Base-by-base conservation (phyloP, 2,113 vertebrate genomes). In the Psettodes erumei region DNA sequence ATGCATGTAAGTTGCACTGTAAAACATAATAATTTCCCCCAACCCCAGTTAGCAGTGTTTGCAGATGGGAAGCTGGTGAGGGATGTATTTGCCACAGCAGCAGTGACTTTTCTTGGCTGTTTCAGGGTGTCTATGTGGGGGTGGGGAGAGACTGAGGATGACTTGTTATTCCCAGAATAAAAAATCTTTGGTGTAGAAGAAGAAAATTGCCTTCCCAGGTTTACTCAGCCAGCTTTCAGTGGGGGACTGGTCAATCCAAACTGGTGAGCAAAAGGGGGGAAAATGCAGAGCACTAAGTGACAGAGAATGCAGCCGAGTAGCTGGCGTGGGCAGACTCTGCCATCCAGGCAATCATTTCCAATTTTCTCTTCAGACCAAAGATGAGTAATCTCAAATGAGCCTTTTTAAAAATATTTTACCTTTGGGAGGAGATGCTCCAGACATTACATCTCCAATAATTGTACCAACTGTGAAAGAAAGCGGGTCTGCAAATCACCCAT, bases 381-480 rank as follows among this genome's bases (percentile, higher is more conserved):
- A 71, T 59, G 64, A 83, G 64, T 67, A 74, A 71, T 66, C 79
- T 73, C 35, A 40, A 66, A 74, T 8, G 6, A 84, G 62, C 33
- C 45, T 51, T 72, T 77, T 65, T 42, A 56, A 82, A 83, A 60
- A 47, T 25, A 48, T 69, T 66, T 48, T 70, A 77, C 82, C 71
- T 65, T 66, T 35, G 47, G 28, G 75, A 71, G 65, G 32, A 79
- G 64, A 69, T 56, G 82, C 78, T 78, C 54, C 37, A 28, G 66
- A 72, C 56, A 40, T 62, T 79, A 75, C 54, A 75, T 21, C 58
- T 76, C 58, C 70, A 86, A 84, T 85, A 71, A 78, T 37, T 47
- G 47, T 4, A 62, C 50, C 38, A 47, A 55, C 58, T 27, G 61
- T 28, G 53, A 67, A 75, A 64, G 51, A 56, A 60, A 71, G 38